A percentile compares a stretch with the other conserved stretches of the same genome.
Evolutionary conservation across 2,797 vertebrate genomes (phyloP).

Genomic region (Helicolenus hilgendorfi): DNA sequence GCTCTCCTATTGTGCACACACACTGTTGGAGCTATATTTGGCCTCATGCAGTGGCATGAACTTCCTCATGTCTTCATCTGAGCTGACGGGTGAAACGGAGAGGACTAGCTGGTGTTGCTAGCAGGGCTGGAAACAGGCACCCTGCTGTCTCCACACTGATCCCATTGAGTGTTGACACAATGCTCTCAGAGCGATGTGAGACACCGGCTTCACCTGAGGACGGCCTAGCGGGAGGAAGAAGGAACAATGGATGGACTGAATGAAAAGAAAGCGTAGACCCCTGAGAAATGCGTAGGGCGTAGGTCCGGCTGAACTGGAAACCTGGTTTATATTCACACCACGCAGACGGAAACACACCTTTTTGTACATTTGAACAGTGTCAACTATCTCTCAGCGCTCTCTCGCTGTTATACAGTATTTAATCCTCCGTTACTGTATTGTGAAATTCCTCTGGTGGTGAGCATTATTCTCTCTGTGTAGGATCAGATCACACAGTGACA

Average conservation of each 20-base stretch:
- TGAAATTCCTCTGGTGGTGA: constrained; percentile 43
- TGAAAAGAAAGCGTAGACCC: constrained; percentile 87
- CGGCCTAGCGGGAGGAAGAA: constrained; percentile 65
- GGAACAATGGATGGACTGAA: constrained; percentile 81
- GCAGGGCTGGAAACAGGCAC: constrained; percentile 32
- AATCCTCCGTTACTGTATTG: constrained; percentile 32
- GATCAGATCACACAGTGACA: constrained; percentile 56
- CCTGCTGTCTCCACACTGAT: constrained; percentile 59
- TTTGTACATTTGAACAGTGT: constrained; percentile 22
- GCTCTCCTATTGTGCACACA: not conserved
- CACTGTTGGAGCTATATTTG: constrained; percentile 6
- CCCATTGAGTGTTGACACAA: constrained; percentile 74
- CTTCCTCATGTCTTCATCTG: constrained; percentile 29
- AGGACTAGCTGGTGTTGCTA: constrained; percentile 10
- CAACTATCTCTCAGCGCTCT: constrained; percentile 11
- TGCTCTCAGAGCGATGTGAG: constrained; percentile 73
- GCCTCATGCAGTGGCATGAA: constrained; percentile 31
- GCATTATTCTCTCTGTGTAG: constrained; percentile 10
- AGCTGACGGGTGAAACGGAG: constrained; percentile 35
- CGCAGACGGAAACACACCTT: not conserved
- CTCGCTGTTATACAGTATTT: not conserved
- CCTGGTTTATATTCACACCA: constrained; percentile 34
- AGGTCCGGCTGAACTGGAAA: constrained; percentile 68
- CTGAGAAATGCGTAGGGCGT: constrained; percentile 85
- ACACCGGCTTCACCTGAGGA: constrained; percentile 65